phyloP scores from a whole-genome alignment of 2,888 invertebrate species.

The Ormyrus nitidulus region DNA sequence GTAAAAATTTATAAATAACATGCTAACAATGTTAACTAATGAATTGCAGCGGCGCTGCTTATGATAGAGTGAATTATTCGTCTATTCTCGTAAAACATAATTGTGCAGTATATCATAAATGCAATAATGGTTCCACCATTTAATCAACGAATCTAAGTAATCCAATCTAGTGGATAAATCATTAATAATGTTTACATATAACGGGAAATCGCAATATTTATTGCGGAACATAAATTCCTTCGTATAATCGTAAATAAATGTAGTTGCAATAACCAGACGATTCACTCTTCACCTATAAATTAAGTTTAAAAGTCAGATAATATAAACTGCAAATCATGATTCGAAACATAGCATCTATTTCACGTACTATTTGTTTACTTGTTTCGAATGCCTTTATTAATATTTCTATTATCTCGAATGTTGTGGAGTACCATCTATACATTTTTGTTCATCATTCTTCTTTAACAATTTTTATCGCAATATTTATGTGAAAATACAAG shows the following conservation, averaged over 20 bases:
- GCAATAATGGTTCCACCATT: too few species aligned
- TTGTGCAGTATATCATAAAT: too few species aligned
- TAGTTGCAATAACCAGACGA: slow-evolving; percentile 34
- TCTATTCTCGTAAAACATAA: neutral
- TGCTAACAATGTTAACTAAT: too few species aligned
- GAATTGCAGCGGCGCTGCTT: too few species aligned
- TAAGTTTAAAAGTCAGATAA: slow-evolving; percentile 17
- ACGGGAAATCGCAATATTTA: slow-evolving; percentile 37
- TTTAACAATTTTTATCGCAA: neutral
- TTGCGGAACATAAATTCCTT: slow-evolving; percentile 29
- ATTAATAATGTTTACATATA: slow-evolving; percentile 19
- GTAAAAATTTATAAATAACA: too few species aligned
- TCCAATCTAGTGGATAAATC: neutral
- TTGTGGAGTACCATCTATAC: too few species aligned
- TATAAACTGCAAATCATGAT: neutral
- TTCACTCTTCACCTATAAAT: slow-evolving; percentile 25
- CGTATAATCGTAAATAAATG: slow-evolving; percentile 40
- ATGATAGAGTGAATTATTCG: too few species aligned
- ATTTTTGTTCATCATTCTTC: too few species aligned
- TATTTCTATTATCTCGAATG: too few species aligned
- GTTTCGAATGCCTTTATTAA: too few species aligned
- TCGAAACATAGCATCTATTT: neutral
- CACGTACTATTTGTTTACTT: too few species aligned
- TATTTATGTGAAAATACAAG: slow-evolving; percentile 5
- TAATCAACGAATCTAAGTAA: too few species aligned